Conservation (phyloP, 2,113 vertebrate genomes). For the Bostrychus sinensis region DNA sequence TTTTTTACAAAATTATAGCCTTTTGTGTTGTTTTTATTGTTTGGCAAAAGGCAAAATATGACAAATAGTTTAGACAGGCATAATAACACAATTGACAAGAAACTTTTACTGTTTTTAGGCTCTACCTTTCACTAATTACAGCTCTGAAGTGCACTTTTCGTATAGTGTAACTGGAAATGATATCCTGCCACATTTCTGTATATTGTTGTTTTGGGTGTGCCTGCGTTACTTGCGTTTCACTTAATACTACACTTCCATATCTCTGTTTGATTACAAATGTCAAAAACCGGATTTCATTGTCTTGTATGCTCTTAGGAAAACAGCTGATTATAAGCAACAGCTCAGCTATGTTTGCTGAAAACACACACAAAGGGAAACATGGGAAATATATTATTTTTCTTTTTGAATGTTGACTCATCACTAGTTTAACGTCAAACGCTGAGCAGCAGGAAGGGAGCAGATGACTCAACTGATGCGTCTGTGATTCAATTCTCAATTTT, state of each 20-base stretch:
- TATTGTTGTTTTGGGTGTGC: constrained; percentile 13
- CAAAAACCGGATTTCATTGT: neutral
- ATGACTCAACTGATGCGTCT: constrained; percentile 15
- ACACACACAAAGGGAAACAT: constrained; percentile 3
- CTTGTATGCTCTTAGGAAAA: neutral
- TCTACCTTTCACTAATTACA: neutral
- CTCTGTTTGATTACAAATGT: constrained; percentile 8
- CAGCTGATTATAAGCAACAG: neutral
- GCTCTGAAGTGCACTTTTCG: neutral
- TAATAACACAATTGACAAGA: neutral
- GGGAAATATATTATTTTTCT: neutral
- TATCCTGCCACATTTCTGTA: neutral
- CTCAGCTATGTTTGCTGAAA: constrained; percentile 1
- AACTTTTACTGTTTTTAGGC: neutral
- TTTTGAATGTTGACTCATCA: constrained; percentile 37
- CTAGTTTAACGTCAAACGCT: constrained; percentile 23
- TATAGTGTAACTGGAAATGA: constrained; percentile 1
- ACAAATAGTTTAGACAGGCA: constrained; percentile 16
- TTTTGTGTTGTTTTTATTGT: constrained; percentile 27
- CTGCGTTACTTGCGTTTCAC: neutral
- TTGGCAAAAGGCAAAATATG: constrained; percentile 18
- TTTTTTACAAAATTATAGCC: constrained; percentile 23
- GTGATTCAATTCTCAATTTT: constrained; percentile 18
- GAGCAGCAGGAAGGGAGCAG: constrained; percentile 10
- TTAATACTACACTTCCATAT: constrained; percentile 1